A percentile compares a stretch with the other conserved stretches of the same genome.
These are phyloP conservation scores for Adoxophyes honmai DNA, from an alignment of 1,140 invertebrate species.

Conservation along the genomic window DNA sequence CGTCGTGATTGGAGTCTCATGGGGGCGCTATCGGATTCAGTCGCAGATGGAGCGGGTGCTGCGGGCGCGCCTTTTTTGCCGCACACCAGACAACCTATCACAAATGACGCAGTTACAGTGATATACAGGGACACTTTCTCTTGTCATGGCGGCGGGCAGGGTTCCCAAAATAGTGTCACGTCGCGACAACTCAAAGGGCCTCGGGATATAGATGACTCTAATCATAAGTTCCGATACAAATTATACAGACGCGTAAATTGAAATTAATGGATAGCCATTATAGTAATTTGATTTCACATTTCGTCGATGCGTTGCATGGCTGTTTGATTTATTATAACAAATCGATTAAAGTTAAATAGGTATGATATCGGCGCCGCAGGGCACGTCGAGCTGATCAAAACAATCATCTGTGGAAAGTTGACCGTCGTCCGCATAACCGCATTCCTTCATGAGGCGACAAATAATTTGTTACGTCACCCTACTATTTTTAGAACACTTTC, in stretches of 20 bases:
- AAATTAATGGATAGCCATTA: constrained; percentile 8
- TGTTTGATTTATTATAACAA: background rate
- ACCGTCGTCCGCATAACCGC: constrained; percentile 39
- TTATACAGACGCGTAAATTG: background rate
- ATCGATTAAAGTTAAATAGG: constrained; percentile 19
- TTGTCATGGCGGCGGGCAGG: constrained; percentile 3
- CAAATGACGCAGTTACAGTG: constrained; percentile 27
- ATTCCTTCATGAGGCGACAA: constrained; percentile 33
- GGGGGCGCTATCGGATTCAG: constrained; percentile 44
- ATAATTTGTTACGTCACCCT: constrained; percentile 31
- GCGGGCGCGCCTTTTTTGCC: constrained; percentile 36
- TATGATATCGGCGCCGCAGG: constrained; percentile 24
- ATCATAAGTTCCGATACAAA: too few relatives aligned
- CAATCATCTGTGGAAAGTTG: constrained; percentile 39
- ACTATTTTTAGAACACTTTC: constrained; percentile 7
- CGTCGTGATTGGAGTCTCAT: constrained; percentile 28
- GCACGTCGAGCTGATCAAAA: constrained; percentile 30
- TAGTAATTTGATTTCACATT: background rate
- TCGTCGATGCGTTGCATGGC: background rate
- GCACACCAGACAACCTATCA: constrained; percentile 12
- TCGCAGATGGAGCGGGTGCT: constrained; percentile 18
- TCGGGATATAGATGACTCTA: too few relatives aligned
- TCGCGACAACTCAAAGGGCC: background rate
- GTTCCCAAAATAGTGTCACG: background rate
- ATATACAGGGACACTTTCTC: constrained; percentile 36